These are phyloP conservation scores for Sebastes oblongus DNA, from an alignment of 2,797 vertebrate species.

Conservation along the genomic window DNA sequence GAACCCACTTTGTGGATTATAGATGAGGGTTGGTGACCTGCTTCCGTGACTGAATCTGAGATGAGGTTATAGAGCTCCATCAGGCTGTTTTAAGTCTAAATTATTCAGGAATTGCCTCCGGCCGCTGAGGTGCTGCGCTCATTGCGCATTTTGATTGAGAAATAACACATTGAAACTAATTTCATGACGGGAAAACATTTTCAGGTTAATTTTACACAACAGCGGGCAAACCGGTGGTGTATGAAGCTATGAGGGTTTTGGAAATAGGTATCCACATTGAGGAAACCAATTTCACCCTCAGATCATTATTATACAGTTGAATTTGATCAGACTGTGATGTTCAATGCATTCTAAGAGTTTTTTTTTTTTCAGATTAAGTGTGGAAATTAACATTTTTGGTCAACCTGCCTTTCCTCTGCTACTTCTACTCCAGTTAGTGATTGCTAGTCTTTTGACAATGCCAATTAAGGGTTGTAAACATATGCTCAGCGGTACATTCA, in stretches of 20 bases:
- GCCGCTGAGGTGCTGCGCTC: neutral
- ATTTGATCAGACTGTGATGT: neutral
- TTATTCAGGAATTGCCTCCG: constrained; percentile 55
- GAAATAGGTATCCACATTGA: neutral
- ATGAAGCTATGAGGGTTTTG: neutral
- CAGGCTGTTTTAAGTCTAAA: constrained; percentile 43
- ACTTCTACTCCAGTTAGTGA: neutral
- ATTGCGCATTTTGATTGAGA: constrained; percentile 43
- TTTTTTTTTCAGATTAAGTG: neutral
- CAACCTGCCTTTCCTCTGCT: neutral
- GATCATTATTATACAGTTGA: neutral
- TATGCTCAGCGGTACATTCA: neutral
- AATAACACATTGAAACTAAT: constrained; percentile 31
- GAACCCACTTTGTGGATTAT: constrained; percentile 53
- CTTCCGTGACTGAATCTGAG: constrained; percentile 63
- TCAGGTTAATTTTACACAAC: constrained; percentile 57
- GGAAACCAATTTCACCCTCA: constrained; percentile 28
- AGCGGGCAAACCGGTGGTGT: constrained; percentile 22
- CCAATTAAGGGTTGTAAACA: neutral
- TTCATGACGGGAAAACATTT: constrained; percentile 35
- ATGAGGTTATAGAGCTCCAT: constrained; percentile 49
- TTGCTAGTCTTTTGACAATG: neutral
- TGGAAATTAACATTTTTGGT: neutral
- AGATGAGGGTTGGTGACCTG: constrained; percentile 57
- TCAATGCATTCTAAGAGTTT: neutral